phyloP scores from a whole-genome alignment of 2,797 vertebrate genomes.

The Zonotrichia albicollis region DNA sequence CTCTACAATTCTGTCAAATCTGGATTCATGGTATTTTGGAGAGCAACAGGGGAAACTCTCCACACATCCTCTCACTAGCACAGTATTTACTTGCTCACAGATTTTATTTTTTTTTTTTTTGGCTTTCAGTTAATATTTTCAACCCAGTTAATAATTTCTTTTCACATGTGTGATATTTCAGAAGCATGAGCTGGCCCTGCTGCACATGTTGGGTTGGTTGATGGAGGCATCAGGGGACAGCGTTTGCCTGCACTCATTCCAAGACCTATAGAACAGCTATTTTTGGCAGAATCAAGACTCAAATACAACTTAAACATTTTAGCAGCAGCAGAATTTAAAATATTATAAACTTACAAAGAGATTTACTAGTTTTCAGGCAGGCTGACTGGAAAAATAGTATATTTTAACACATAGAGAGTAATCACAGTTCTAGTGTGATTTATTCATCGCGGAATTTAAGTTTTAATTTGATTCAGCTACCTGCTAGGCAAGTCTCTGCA shows the following conservation, averaged over 20 bases:
- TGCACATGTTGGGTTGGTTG: neutral
- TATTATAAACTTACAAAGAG: neutral
- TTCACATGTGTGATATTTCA: neutral
- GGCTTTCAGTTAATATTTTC: neutral
- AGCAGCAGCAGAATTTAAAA: neutral
- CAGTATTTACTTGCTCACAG: neutral
- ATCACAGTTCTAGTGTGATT: neutral
- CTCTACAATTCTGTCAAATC: neutral
- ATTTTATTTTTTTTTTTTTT: neutral
- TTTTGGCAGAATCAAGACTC: neutral
- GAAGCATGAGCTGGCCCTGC: neutral
- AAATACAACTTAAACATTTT: neutral
- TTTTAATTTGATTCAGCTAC: conserved; percentile 23
- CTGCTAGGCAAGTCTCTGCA: conserved; percentile 43
- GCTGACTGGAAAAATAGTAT: neutral
- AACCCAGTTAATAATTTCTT: neutral
- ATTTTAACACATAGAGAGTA: neutral
- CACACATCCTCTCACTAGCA: neutral
- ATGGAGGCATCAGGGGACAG: neutral
- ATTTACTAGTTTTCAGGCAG: neutral
- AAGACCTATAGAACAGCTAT: neutral
- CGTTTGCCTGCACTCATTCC: neutral
- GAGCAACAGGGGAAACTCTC: neutral
- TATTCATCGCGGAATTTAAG: conserved; percentile 44
- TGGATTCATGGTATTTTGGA: neutral